Percentiles rank a stretch among this genome's conserved stretches.
phyloP scores from a whole-genome alignment of 2,797 vertebrate genomes.

The Siniperca scherzeri region DNA sequence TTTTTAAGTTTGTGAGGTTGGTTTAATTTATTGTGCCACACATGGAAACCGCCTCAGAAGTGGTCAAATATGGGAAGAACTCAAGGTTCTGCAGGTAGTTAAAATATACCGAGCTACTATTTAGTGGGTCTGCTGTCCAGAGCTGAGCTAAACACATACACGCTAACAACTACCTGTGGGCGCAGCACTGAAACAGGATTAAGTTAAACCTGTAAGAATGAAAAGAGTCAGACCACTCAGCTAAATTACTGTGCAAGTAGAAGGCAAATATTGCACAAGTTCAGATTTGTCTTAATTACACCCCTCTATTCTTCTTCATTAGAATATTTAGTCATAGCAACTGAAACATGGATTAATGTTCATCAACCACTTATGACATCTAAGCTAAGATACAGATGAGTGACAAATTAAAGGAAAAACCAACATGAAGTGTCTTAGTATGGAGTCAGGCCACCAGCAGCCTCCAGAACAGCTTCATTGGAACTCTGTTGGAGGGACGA shows the following conservation, averaged over 20 bases:
- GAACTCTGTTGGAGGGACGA: no score
- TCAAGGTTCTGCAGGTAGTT: constrained; percentile 46
- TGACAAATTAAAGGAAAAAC: no score
- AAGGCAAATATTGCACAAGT: constrained; percentile 34
- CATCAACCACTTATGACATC: neutral
- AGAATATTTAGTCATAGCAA: neutral
- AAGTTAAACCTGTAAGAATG: constrained; percentile 29
- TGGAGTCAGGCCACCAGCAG: no score
- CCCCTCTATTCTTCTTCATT: constrained; percentile 2
- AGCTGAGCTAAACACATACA: neutral
- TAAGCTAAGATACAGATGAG: neutral
- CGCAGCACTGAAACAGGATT: constrained; percentile 33
- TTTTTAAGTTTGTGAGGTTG: neutral
- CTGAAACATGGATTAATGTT: neutral
- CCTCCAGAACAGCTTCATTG: no score
- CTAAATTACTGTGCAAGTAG: constrained; percentile 29
- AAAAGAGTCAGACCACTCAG: constrained; percentile 38
- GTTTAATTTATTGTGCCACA: constrained; percentile 32
- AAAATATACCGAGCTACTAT: constrained; percentile 29
- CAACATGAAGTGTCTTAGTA: no score
- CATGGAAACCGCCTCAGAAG: constrained; percentile 22
- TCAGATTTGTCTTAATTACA: constrained; percentile 49
- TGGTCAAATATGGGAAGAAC: constrained; percentile 32
- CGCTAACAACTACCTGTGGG: constrained; percentile 37
- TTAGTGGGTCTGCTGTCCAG: neutral